A percentile compares a stretch with the other conserved stretches of the same genome.
phyloP scores from a whole-genome alignment of 2,888 invertebrate genomes.

The Plagodis pulveraria region DNA sequence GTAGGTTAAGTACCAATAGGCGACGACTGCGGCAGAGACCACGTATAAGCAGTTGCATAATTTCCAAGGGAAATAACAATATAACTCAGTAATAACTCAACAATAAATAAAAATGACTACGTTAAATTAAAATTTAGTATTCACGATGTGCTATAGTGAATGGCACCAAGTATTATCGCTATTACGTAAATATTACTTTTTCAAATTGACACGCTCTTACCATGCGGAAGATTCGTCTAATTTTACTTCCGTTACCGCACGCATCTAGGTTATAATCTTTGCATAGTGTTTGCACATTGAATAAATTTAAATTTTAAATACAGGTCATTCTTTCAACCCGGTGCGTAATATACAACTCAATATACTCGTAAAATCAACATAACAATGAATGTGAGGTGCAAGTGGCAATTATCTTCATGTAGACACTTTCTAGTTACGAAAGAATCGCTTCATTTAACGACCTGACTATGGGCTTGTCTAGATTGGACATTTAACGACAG shows the following conservation, averaged over 20 bases:
- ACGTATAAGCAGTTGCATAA: conserved; percentile 47
- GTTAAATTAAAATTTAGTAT: conserved; percentile 43
- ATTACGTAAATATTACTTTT: conserved; percentile 55
- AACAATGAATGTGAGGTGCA: conserved; percentile 12
- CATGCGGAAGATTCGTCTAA: conserved; percentile 47
- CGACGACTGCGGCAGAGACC: conserved; percentile 25
- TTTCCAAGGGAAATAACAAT: conserved; percentile 45
- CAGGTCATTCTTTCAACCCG: background rate
- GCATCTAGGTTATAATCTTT: conserved; percentile 27
- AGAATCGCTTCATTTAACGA: conserved; percentile 71
- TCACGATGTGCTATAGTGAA: conserved; percentile 44
- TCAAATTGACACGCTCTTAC: conserved; percentile 47
- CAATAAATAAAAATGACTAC: conserved; percentile 15
- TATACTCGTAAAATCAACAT: conserved; percentile 6
- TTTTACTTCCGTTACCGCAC: conserved; percentile 44
- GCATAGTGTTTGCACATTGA: conserved; percentile 25
- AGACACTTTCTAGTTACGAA: conserved; percentile 77
- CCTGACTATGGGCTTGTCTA: conserved; percentile 64
- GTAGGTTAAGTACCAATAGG: conserved; percentile 37
- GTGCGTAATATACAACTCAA: background rate
- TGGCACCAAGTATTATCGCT: conserved; percentile 31
- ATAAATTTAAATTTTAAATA: conserved; percentile 22
- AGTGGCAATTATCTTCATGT: conserved; percentile 30
- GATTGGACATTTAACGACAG: conserved; percentile 56
- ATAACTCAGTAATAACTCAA: conserved; percentile 21